Percentiles rank a stretch among this genome's conserved stretches.
Evolutionary conservation across 1,140 invertebrate species (phyloP).

Genomic region (Scaptomyza pallida): DNA sequence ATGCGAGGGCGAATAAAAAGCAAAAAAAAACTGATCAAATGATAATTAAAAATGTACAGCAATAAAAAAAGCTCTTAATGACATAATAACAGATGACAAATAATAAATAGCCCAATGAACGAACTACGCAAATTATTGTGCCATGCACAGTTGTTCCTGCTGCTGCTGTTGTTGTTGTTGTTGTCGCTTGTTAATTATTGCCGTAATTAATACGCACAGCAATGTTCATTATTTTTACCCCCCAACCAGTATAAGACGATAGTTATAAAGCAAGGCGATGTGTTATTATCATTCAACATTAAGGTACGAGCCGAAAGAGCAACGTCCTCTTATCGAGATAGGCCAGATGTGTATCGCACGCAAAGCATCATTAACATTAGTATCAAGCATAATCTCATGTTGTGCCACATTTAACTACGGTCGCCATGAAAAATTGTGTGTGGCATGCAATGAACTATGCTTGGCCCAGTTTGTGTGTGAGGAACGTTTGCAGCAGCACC

Average conservation of each 20-base stretch:
- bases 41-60: slow-evolving; percentile 76
- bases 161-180: slow-evolving; percentile 46
- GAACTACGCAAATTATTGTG: slow-evolving; percentile 62
- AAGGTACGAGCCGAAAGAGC: slow-evolving; percentile 29
- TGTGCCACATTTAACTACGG: slow-evolving; percentile 16
- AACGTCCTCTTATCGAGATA: slow-evolving; percentile 17
- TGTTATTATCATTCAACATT: slow-evolving; percentile 68
- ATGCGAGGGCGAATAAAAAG: background rate
- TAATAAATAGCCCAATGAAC: slow-evolving; percentile 71
- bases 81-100: slow-evolving; percentile 83
- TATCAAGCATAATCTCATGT: slow-evolving; percentile 65
- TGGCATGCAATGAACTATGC: slow-evolving; percentile 54
- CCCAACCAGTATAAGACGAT: slow-evolving; percentile 1
- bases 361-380: slow-evolving; percentile 64
- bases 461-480: slow-evolving; percentile 18
- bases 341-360: slow-evolving; percentile 39
- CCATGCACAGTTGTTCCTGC: slow-evolving; percentile 40
- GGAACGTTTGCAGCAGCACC: background rate
- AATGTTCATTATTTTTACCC: slow-evolving; percentile 75
- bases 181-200: slow-evolving; percentile 63
- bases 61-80: slow-evolving; percentile 75
- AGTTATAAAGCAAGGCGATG: slow-evolving; percentile 25
- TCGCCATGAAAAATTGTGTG: slow-evolving; percentile 30
- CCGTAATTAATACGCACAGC: slow-evolving; percentile 74
- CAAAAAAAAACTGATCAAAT: slow-evolving; percentile 64